Evolutionary conservation across 2,797 vertebrate species (phyloP).

Genomic region (Adrianichthys oophorus): DNA sequence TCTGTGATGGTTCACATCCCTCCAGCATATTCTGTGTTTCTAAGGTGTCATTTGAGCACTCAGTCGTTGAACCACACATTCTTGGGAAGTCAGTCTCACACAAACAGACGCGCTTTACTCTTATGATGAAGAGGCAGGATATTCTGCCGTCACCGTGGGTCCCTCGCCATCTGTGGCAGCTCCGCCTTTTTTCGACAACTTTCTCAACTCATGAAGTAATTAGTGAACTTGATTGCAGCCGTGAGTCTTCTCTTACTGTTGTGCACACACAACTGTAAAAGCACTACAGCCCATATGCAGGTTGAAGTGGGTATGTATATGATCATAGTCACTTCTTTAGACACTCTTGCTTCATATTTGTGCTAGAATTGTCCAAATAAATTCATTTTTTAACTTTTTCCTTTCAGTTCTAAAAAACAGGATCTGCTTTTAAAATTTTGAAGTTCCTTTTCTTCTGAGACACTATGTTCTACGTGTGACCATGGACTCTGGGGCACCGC

Average conservation of each 20-base stretch:
- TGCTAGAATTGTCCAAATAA: conserved; percentile 6
- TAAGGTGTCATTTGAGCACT: conserved; percentile 46
- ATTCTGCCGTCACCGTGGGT: conserved; percentile 66
- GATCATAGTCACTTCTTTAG: conserved; percentile 25
- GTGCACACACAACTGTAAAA: background rate
- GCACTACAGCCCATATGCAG: background rate
- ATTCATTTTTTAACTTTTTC: too few species aligned
- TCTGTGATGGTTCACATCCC: conserved; percentile 9
- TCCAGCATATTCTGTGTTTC: conserved; percentile 20
- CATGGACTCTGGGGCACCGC: too few species aligned
- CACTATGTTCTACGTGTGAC: too few species aligned
- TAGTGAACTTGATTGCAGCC: conserved; percentile 69
- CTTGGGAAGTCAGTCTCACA: conserved; percentile 44
- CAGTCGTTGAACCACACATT: conserved; percentile 29
- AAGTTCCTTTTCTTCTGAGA: too few species aligned
- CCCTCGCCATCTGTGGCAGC: conserved; percentile 76
- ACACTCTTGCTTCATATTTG: conserved; percentile 23
- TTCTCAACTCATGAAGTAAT: conserved; percentile 74
- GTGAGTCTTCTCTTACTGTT: conserved; percentile 44
- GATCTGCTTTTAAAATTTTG: too few species aligned
- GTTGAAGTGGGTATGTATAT: conserved; percentile 28
- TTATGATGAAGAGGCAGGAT: conserved; percentile 71
- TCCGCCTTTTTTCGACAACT: conserved; percentile 73
- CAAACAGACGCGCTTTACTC: conserved; percentile 56
- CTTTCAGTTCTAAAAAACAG: too few species aligned